Conservation (phyloP, 2,113 vertebrate genomes). For the Martes martes region DNA sequence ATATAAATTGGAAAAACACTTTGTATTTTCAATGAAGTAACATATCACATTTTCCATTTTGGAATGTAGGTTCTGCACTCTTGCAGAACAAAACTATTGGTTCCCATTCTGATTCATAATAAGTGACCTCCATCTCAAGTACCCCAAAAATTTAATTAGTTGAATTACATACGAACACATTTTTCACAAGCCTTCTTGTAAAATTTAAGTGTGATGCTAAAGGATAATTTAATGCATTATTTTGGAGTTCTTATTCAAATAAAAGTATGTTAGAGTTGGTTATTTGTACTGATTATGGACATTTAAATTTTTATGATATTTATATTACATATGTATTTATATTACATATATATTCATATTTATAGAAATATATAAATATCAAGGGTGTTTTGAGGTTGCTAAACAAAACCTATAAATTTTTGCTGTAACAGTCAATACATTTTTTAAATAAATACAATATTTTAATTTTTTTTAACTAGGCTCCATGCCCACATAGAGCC, state of each 20-base stretch:
- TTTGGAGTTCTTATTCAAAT: not conserved
- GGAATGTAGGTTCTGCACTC: not conserved
- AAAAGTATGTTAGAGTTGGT: not conserved
- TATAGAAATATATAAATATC: too few species aligned
- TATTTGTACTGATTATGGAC: not conserved
- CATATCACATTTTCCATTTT: not conserved
- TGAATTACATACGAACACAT: not conserved
- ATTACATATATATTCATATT: too few species aligned
- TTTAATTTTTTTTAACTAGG: not conserved
- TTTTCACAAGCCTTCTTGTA: not conserved
- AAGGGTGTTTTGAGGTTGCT: not conserved
- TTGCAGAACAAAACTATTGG: not conserved
- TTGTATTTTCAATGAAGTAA: not conserved
- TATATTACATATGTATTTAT: not conserved
- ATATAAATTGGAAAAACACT: not conserved
- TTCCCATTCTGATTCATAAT: not conserved
- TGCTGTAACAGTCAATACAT: not conserved
- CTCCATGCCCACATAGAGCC: not conserved
- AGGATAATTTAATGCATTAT: not conserved
- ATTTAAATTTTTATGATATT: not conserved
- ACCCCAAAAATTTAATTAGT: not conserved
- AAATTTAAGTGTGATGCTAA: not conserved
- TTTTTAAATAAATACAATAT: not conserved
- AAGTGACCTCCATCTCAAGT: not conserved
- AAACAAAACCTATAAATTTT: not conserved